These are phyloP conservation scores for Lethenteron reissneri DNA, from an alignment of 2,113 vertebrate species.

Conservation along the genomic window DNA sequence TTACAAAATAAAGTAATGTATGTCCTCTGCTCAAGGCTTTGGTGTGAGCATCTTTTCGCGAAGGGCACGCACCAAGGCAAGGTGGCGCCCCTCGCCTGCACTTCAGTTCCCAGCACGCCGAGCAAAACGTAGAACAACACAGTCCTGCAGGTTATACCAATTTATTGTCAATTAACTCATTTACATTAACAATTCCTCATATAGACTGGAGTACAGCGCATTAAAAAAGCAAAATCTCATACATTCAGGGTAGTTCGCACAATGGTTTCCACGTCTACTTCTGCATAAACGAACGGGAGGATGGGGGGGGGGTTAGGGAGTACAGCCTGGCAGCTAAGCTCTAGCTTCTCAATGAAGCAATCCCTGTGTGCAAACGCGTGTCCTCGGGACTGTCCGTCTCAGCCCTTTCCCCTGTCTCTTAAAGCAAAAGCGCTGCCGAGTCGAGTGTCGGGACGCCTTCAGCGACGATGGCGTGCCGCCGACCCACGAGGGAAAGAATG, in stretches of 20 bases:
- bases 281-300: neutral
- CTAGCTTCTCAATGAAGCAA: neutral
- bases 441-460: too few relatives aligned
- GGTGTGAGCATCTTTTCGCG: neutral
- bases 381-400: neutral
- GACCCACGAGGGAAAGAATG: too few relatives aligned
- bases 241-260: neutral
- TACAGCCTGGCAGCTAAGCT: neutral
- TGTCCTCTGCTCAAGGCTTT: neutral
- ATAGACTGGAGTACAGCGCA: conserved; percentile 3
- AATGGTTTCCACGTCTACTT: too few relatives aligned
- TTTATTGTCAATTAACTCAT: conserved; percentile 4
- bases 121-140: neutral
- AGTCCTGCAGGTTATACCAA: conserved; percentile 3
- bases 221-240: neutral
- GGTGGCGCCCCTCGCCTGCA: neutral
- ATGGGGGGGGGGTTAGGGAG: neutral
- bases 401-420: neutral
- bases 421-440: too few relatives aligned
- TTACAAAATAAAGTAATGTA: neutral
- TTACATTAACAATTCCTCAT: conserved; percentile 5
- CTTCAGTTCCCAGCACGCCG: neutral
- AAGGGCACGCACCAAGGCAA: neutral
- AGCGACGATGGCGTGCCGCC: too few relatives aligned
- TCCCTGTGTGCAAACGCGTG: neutral